These are phyloP conservation scores for Phenganax subtilis DNA, from an alignment of 92 coral and sea anemone species.

Conservation along the genomic window DNA sequence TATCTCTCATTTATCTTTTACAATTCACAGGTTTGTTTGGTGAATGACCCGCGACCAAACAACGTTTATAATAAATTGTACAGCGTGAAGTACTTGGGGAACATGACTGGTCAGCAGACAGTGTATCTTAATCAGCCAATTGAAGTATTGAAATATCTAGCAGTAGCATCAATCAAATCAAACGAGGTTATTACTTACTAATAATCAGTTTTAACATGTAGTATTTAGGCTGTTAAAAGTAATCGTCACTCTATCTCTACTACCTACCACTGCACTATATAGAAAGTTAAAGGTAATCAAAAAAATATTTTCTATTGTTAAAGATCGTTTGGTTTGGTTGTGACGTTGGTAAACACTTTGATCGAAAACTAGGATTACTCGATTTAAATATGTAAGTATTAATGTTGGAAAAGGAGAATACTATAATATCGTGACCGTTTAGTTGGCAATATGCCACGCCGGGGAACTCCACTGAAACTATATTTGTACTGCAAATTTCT, in stretches of 20 bases:
- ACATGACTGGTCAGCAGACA: constrained; percentile 70
- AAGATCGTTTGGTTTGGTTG: constrained; percentile 99
- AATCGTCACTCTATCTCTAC: too few species aligned
- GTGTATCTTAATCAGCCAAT: constrained; percentile 80
- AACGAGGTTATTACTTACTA: constrained; percentile 59
- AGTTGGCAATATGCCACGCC: too few species aligned
- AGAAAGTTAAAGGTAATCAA: too few species aligned
- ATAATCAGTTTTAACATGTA: too few species aligned
- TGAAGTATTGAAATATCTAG: constrained; percentile 67
- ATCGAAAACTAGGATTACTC: constrained; percentile 69
- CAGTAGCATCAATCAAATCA: constrained; percentile 79
- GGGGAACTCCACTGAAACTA: too few species aligned
- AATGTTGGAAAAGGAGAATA: too few species aligned
- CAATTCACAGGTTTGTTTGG: constrained; percentile 64
- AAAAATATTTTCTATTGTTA: background rate
- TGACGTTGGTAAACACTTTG: constrained; percentile 93
- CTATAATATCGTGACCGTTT: too few species aligned
- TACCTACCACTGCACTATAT: too few species aligned
- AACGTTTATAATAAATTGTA: constrained; percentile 72
- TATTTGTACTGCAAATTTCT: too few species aligned
- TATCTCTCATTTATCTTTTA: too few species aligned
- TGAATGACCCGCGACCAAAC: constrained; percentile 79
- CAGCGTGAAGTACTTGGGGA: constrained; percentile 87
- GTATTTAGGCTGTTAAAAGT: too few species aligned
- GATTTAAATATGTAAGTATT: constrained; percentile 69